Evolutionary conservation across 1,140 invertebrate genomes (phyloP).

Genomic region (Ectropis grisescens): DNA sequence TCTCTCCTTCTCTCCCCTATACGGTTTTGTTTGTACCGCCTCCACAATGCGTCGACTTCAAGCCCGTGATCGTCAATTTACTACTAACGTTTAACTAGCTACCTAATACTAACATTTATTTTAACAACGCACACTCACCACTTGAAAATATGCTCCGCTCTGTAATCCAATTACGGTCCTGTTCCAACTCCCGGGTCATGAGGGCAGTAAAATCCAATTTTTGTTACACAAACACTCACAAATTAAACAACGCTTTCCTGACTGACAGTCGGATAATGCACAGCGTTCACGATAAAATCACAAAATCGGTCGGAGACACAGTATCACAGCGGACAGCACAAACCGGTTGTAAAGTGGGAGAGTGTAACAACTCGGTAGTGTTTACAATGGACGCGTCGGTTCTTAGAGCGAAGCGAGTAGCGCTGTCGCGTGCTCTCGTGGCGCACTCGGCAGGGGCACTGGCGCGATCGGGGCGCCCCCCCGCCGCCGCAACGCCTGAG

Average conservation of each 20-base stretch:
- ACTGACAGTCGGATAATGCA: constrained; percentile 34
- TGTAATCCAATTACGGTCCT: constrained; percentile 31
- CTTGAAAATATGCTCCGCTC: constrained; percentile 17
- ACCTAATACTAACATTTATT: too few species aligned
- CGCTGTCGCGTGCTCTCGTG: constrained; percentile 23
- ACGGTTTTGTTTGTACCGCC: constrained; percentile 42
- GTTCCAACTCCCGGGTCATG: constrained; percentile 30
- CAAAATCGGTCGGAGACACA: too few species aligned
- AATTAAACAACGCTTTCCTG: constrained; percentile 18
- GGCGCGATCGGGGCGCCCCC: constrained; percentile 33
- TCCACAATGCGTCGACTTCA: constrained; percentile 17
- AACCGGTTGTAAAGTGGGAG: constrained; percentile 44
- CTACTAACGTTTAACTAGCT: constrained; percentile 21
- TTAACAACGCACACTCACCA: constrained; percentile 40
- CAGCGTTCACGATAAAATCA: constrained; percentile 18
- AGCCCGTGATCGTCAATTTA: constrained; percentile 5
- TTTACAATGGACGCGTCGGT: constrained; percentile 29
- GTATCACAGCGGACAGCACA: constrained; percentile 43
- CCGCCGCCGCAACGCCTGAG: constrained; percentile 14
- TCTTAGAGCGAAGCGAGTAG: constrained; percentile 11
- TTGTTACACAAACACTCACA: constrained; percentile 23
- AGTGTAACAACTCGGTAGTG: constrained; percentile 34
- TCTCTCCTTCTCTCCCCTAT: constrained; percentile 49
- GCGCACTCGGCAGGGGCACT: constrained; percentile 42
- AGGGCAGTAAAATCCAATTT: constrained; percentile 16